Evolutionary conservation across 2,797 vertebrate genomes (phyloP), one percentile per base, ranked within the genome.

Genomic region (Betta splendens): DNA sequence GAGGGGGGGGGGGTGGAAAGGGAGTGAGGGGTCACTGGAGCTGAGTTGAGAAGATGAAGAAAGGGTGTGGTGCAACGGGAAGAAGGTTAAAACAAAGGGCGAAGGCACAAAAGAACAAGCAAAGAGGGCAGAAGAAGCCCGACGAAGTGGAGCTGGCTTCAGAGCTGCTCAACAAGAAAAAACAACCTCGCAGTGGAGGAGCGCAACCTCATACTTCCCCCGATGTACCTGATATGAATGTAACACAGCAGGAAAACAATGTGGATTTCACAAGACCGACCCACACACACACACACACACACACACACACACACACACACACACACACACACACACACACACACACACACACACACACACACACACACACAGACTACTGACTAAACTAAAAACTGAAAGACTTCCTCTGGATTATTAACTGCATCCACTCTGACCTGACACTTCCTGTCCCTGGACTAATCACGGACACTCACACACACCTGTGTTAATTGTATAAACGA

Each of bases 151-250:
- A 42, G 37, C 23, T 25, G n/a, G n/a, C n/a, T n/a, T n/a, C 54
- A 37, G 69, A 80, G 79, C 36, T 16, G 23, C 67, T 78, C 38
- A 50, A 68, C 33, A 49, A 64, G n/a, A n/a, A 39, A 59, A 3
- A 29, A 23, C 7, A 8, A 5, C 23, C 37, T 32, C 32, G 16
- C 42, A 37, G 25, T 43, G 51, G 65, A 36, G 50, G 37, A n/a
- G 21, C n/a, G n/a, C 63, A 33, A 47, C 59, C 45, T 62, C 29
- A 13, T 39, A 37, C 25, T n/a, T 20, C 16, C 37, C 16, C 44
- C 13, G 23, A 8, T 58, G 28, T 5, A 25, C 16, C 46, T 21
- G 39, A 50, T 44, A 15, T 3, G 20, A 42, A 21, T 8, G 35
- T 29, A 33, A 29, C 42, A 21, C 11, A 58, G 17, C 28, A 53